A percentile compares a stretch with the other conserved stretches of the same genome.
Conservation (phyloP, 2,113 vertebrate genomes). For the Rutilus rutilus region DNA sequence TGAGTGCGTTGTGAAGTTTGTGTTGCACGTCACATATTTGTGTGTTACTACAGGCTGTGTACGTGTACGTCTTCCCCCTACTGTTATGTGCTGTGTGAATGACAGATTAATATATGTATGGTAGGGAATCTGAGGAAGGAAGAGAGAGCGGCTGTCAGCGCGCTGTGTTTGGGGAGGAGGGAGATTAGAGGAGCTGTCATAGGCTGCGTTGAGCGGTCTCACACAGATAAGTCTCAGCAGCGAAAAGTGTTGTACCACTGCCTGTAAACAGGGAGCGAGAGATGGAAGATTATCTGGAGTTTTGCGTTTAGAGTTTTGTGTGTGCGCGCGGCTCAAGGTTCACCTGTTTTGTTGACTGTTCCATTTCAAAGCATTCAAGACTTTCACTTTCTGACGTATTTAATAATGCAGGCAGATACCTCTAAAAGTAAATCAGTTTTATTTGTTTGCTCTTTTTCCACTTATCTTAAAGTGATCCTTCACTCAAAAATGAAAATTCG, state of each 20-base stretch:
- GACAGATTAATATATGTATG: slow-evolving; percentile 99
- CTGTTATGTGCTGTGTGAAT: slow-evolving; percentile 84
- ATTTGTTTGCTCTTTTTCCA: not conserved
- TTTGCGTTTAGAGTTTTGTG: slow-evolving; percentile 11
- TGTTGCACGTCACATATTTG: slow-evolving; percentile 10
- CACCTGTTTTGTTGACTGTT: slow-evolving; percentile 5
- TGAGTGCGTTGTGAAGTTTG: too few relatives aligned
- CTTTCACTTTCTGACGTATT: not conserved
- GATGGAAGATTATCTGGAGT: slow-evolving; percentile 59
- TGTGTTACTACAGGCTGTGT: slow-evolving; percentile 35
- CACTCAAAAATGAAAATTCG: too few relatives aligned
- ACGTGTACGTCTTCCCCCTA: slow-evolving; percentile 62
- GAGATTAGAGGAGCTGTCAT: slow-evolving; percentile 95
- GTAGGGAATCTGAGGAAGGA: slow-evolving; percentile 92
- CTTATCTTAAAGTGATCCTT: not conserved
- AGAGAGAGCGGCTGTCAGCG: slow-evolving; percentile 94
- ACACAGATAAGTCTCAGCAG: slow-evolving; percentile 90
- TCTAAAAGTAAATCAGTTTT: not conserved
- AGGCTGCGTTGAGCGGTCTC: slow-evolving; percentile 88
- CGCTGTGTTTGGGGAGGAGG: slow-evolving; percentile 89
- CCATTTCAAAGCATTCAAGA: not conserved
- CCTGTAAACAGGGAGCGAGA: slow-evolving; percentile 66
- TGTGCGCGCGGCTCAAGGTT: not conserved
- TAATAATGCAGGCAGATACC: slow-evolving; percentile 3
- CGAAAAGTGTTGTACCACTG: slow-evolving; percentile 79